These are phyloP conservation scores for Amphiura filiformis DNA, from an alignment of 35 echinoderm and acorn worm genomes.

Conservation along the genomic window DNA sequence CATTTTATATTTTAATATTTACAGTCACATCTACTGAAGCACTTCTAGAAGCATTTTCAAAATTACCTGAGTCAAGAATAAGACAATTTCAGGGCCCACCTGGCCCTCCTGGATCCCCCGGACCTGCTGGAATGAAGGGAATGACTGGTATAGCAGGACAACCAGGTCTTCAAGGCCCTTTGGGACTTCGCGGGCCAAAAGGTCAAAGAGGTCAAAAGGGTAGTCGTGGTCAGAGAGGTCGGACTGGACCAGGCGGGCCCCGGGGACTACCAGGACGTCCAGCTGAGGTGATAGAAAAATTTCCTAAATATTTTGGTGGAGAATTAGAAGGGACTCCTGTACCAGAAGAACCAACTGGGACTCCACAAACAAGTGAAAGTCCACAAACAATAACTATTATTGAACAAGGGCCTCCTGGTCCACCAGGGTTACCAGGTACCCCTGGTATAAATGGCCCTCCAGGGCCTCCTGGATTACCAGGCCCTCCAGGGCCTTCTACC, in stretches of 20 bases:
- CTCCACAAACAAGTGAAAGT: background rate
- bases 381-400: background rate
- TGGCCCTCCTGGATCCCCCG: constrained; percentile 21
- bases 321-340: background rate
- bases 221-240: constrained; percentile 13
- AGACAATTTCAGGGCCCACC: background rate
- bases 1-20: too few species aligned
- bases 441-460: constrained; percentile 1
- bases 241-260: constrained; percentile 3
- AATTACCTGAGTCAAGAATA: background rate
- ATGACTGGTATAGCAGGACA: constrained; percentile 14
- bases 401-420: constrained; percentile 15
- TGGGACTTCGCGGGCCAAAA: constrained; percentile 16
- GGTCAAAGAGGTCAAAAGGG: constrained; percentile 41
- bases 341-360: too few species aligned
- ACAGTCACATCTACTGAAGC: background rate
- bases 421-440: background rate
- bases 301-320: background rate
- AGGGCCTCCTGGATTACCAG: background rate
- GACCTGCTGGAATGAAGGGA: constrained; percentile 12
- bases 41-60: background rate
- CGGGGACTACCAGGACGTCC: background rate
- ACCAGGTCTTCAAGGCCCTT: constrained; percentile 4
- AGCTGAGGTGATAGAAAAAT: background rate
- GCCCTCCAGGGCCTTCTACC: background rate